A percentile compares a stretch with the other conserved stretches of the same genome.
Evolutionary conservation across 1,140 invertebrate genomes (phyloP).

Genomic region (Drosophila punjabiensis): DNA sequence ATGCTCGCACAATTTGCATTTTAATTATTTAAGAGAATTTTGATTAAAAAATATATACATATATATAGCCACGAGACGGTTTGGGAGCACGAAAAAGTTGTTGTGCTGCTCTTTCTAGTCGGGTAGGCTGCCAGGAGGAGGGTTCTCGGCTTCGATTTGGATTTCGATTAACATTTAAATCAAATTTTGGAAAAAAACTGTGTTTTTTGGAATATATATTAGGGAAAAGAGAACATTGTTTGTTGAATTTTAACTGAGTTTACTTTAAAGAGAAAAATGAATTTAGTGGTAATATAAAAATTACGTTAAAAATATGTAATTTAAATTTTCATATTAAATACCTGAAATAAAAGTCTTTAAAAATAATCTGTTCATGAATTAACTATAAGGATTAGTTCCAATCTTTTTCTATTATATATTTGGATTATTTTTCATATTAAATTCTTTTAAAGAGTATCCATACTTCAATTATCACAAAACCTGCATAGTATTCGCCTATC

Average conservation of each 20-base stretch:
- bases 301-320: too few species aligned
- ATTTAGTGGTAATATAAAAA: too few species aligned
- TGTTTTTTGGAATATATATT: not conserved
- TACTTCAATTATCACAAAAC: not conserved
- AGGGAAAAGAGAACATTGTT: not conserved
- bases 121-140: conserved; percentile 10
- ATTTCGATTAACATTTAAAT: conserved; percentile 42
- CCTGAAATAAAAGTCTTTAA: too few species aligned
- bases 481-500: conserved; percentile 1
- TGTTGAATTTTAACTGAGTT: not conserved
- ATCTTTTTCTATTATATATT: not conserved
- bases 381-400: not conserved
- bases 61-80: conserved; percentile 12
- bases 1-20: conserved; percentile 83
- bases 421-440: not conserved
- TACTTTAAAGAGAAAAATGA: too few species aligned
- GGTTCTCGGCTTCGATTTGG: conserved; percentile 20
- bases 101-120: conserved; percentile 35
- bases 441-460: conserved; percentile 1
- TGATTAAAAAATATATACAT: conserved; percentile 79
- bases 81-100: conserved; percentile 13
- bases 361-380: too few species aligned
- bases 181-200: conserved; percentile 3
- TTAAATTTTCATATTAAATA: too few species aligned
- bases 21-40: conserved; percentile 85